Evolutionary conservation across 2,888 invertebrate species (phyloP).

Genomic region (Caenorhabditis afra): DNA sequence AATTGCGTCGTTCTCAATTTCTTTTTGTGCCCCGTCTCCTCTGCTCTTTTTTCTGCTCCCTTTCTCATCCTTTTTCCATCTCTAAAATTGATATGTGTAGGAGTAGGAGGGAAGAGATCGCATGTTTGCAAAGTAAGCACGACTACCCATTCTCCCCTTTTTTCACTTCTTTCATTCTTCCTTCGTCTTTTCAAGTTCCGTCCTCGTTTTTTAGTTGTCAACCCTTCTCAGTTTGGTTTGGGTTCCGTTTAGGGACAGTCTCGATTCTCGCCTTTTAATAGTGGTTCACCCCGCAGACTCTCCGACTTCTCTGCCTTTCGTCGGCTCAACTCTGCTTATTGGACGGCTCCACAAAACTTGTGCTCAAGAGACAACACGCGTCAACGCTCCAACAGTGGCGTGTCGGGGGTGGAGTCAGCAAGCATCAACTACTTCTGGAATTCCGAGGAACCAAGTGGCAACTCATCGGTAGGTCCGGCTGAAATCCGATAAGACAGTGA

Average conservation of each 20-base stretch:
- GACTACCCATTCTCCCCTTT: neutral
- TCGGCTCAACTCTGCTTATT: slow-evolving; percentile 84
- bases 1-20: slow-evolving; percentile 55
- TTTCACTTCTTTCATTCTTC: slow-evolving; percentile 2
- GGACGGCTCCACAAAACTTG: slow-evolving; percentile 84
- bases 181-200: neutral
- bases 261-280: slow-evolving; percentile 40
- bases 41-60: no score
- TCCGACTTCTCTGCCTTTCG: slow-evolving; percentile 84
- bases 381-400: slow-evolving; percentile 85
- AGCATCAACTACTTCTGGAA: slow-evolving; percentile 84
- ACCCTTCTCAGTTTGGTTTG: slow-evolving; percentile 31
- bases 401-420: slow-evolving; percentile 84
- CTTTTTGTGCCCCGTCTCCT: neutral
- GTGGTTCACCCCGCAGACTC: slow-evolving; percentile 82
- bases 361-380: slow-evolving; percentile 82
- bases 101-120: slow-evolving; percentile 2
- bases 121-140: slow-evolving; percentile 27
- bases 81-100: slow-evolving; percentile 17
- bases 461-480: slow-evolving; percentile 78
- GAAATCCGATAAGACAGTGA: neutral
- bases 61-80: slow-evolving; percentile 20
- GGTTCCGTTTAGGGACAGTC: slow-evolving; percentile 1
- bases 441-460: slow-evolving; percentile 84
- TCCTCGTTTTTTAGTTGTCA: slow-evolving; percentile 29